Base-by-base conservation (phyloP, 2,113 vertebrate species). In the Dipodomys spectabilis region DNA sequence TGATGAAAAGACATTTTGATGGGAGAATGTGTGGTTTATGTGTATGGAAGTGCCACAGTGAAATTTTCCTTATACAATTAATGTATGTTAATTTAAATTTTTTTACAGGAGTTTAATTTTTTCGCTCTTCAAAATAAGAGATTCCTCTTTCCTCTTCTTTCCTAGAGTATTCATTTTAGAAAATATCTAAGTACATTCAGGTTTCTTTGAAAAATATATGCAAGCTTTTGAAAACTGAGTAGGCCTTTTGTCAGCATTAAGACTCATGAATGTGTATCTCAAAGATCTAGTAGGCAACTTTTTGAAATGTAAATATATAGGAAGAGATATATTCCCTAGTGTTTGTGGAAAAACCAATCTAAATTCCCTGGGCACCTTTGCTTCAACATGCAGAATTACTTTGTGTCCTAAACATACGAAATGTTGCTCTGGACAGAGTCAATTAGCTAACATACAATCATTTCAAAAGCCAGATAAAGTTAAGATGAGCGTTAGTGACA, bases 171-270 rank as follows among this genome's bases (percentile, higher is more conserved):
- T 67, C 44, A 74, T n/a, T 74, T 88, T 30, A 84, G 62, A 94
- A 92, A 60, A 74, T 30, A 74, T 83, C 2, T 65, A 83, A 80
- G 23, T 60, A 57, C 6, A 62, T 80, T 74, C 12, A 82, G 25
- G 27, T 85, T 49, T 74, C 27, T 92, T 82, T 80, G 30, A 65
- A 90, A 94, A 53, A 23, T 60, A 65, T 45, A 22, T 49, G 73
- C 68, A 35, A 49, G 73, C 32, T 87, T 67, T 73, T 44, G 49
- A 82, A 90, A 86, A 78, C 9, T 62, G 86, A 7, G 15, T 25
- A 62, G 32, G 44, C 5, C 6, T 15, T 88, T 81, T 73, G 15
- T 73, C 30, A 67, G 4, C 10, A 62, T 86, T 68, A 62, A 86
- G 44, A 85, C 9, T 32, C 71, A 77, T 1, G 28, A 88, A 49